A percentile compares a stretch with the other conserved stretches of the same genome.
phyloP scores from a whole-genome alignment of 1,140 invertebrate genomes.

The Helicoverpa zea region DNA sequence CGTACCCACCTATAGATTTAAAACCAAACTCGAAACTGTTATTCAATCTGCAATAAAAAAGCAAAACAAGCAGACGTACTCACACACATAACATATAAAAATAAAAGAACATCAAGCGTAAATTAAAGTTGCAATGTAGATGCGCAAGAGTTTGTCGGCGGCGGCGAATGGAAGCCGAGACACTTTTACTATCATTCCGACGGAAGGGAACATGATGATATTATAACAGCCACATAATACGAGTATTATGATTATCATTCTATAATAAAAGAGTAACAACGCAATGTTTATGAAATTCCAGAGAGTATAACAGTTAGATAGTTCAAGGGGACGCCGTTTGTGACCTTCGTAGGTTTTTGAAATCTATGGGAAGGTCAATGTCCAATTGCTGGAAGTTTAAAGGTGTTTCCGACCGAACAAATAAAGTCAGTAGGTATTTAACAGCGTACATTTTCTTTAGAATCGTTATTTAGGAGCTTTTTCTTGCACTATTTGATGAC shows the following conservation, averaged over 20 bases:
- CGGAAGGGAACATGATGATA: slow-evolving; percentile 62
- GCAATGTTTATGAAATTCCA: neutral
- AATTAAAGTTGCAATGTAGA: slow-evolving; percentile 36
- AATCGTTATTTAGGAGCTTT: too few relatives aligned
- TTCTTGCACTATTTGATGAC: too few relatives aligned
- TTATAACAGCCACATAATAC: slow-evolving; percentile 57
- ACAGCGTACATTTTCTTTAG: neutral
- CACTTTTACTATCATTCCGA: slow-evolving; percentile 64
- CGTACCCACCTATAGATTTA: neutral
- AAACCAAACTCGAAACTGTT: neutral
- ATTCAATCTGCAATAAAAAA: slow-evolving; percentile 7
- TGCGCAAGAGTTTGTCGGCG: slow-evolving; percentile 2
- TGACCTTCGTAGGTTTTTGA: slow-evolving; percentile 19
- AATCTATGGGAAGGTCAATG: slow-evolving; percentile 33
- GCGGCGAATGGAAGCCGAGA: slow-evolving; percentile 52
- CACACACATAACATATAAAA: neutral
- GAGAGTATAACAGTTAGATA: neutral
- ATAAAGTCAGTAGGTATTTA: neutral
- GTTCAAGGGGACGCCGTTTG: neutral
- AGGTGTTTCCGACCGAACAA: neutral
- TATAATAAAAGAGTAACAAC: neutral
- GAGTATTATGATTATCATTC: slow-evolving; percentile 44
- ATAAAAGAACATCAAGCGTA: slow-evolving; percentile 11
- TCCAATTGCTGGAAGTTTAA: neutral
- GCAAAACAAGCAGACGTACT: slow-evolving; percentile 11